phyloP scores from a whole-genome alignment of 2,888 invertebrate genomes.

The Axea sp. region DNA sequence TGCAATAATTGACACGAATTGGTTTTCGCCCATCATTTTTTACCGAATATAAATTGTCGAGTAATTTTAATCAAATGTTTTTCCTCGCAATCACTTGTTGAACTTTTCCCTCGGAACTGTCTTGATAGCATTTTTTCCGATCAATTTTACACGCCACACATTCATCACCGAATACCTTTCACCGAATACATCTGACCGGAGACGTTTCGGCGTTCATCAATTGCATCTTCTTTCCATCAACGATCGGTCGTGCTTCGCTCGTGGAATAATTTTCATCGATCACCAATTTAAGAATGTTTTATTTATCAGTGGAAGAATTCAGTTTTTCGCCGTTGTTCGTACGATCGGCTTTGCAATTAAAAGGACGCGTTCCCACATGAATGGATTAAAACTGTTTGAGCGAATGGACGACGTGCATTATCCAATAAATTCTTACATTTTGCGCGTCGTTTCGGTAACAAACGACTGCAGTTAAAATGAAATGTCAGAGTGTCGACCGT shows the following conservation, averaged over 20 bases:
- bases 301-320: too few species aligned
- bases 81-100: not conserved
- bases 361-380: not conserved
- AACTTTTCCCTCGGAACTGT: not conserved
- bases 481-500: slow-evolving; percentile 47
- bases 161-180: slow-evolving; percentile 1
- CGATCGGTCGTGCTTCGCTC: too few species aligned
- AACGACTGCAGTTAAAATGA: slow-evolving; percentile 41
- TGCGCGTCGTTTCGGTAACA: slow-evolving; percentile 54
- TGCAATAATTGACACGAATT: too few species aligned
- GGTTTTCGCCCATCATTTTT: too few species aligned
- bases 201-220: too few species aligned
- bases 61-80: not conserved
- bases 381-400: slow-evolving; percentile 12
- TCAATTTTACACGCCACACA: not conserved
- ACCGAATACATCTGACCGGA: not conserved
- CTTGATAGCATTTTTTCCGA: not conserved
- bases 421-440: slow-evolving; percentile 45
- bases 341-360: too few species aligned
- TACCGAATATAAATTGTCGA: not conserved
- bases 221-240: too few species aligned
- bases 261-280: too few species aligned
- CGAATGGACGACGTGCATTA: slow-evolving; percentile 19
- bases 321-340: too few species aligned
- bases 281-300: too few species aligned